These are phyloP conservation scores for Plecotus auritus DNA, from an alignment of 2,113 vertebrate species.

Conservation along the genomic window DNA sequence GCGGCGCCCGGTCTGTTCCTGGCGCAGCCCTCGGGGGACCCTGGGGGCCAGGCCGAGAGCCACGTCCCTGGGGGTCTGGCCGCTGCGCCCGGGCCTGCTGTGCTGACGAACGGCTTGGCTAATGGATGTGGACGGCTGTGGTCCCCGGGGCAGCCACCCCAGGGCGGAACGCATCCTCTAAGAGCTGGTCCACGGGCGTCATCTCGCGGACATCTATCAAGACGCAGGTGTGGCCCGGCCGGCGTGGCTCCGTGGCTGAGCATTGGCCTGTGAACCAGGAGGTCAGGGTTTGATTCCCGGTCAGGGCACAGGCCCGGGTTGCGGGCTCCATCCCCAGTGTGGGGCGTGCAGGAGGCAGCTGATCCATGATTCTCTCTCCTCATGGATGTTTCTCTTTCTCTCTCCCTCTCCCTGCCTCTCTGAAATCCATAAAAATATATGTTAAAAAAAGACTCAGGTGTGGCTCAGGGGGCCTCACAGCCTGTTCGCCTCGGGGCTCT, in stretches of 20 bases:
- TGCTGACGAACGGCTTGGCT: neutral
- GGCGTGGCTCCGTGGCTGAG: too few species aligned
- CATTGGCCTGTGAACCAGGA: too few species aligned
- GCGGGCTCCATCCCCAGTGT: too few species aligned
- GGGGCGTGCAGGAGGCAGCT: too few species aligned
- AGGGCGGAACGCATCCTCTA: neutral
- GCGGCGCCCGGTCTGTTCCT: neutral
- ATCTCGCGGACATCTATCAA: neutral
- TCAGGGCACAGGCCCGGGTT: too few species aligned
- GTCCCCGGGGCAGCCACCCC: neutral
- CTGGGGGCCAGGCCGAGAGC: neutral
- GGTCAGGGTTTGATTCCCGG: too few species aligned
- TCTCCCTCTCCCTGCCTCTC: too few species aligned
- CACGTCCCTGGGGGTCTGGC: neutral
- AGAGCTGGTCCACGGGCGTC: neutral
- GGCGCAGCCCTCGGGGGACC: too few species aligned
- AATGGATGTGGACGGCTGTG: neutral
- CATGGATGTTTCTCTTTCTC: too few species aligned
- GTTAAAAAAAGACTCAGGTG: too few species aligned
- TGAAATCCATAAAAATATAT: too few species aligned
- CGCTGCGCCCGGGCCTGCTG: neutral
- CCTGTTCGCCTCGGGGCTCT: accelerated
- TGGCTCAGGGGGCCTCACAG: accelerated
- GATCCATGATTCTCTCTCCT: too few species aligned
- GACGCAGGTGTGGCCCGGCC: neutral